A percentile compares a stretch with the other conserved stretches of the same genome.
Conservation (phyloP, 2,888 invertebrate species). For the Rhimphoctona megacephalus region DNA sequence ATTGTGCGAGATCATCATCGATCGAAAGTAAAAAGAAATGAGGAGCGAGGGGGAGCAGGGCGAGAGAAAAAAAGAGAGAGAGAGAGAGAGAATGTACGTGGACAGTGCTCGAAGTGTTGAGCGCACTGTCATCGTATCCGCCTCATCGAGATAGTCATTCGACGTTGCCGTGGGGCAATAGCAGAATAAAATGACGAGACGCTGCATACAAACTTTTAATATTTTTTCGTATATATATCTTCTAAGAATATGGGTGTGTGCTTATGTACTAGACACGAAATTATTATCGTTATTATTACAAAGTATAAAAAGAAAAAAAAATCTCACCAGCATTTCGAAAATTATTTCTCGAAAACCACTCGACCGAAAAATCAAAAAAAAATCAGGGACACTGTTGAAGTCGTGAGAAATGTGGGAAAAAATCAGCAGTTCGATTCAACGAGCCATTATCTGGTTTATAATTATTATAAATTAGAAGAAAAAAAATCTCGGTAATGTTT, state of each 20-base stretch:
- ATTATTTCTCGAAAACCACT: not conserved
- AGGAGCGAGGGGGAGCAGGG: constrained; percentile 11
- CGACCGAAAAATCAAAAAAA: no score
- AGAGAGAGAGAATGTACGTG: constrained; percentile 5
- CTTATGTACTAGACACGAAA: not conserved
- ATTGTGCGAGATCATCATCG: constrained; percentile 63
- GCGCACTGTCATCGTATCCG: constrained; percentile 45
- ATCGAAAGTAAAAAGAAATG: constrained; percentile 63
- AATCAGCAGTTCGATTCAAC: no score
- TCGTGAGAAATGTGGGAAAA: no score
- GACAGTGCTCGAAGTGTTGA: constrained; percentile 19
- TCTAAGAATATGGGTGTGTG: not conserved
- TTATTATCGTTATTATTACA: not conserved
- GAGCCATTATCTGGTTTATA: no score
- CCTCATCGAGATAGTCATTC: constrained; percentile 32
- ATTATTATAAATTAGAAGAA: no score
- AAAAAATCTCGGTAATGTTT: no score
- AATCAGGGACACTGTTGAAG: no score
- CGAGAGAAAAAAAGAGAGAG: not conserved
- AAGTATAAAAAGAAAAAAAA: not conserved
- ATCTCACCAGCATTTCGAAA: not conserved
- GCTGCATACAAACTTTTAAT: constrained; percentile 9
- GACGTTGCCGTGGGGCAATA: constrained; percentile 24
- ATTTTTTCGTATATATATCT: not conserved
- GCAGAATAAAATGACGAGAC: constrained; percentile 28